Percentiles rank a stretch among this genome's conserved stretches.
Conservation (phyloP, 1,140 invertebrate genomes). For the Drosophila rufa region DNA sequence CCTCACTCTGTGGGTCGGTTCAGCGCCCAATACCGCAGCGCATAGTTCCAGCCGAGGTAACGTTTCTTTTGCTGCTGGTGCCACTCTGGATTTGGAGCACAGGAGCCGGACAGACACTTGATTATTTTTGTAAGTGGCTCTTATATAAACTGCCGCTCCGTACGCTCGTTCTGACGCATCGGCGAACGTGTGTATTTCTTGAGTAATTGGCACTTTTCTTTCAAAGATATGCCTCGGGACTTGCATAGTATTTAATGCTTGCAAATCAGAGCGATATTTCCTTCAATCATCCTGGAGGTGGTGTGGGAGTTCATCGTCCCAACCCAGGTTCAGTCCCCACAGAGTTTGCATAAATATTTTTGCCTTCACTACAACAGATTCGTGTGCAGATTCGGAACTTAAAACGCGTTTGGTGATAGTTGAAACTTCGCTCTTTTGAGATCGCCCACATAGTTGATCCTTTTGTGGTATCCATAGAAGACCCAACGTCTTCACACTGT, state of each 20-base stretch:
- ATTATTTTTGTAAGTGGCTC: neutral
- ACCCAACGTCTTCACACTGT: too few species aligned
- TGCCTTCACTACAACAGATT: too few species aligned
- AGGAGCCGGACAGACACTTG: neutral
- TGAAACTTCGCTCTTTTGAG: too few species aligned
- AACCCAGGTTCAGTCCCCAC: neutral
- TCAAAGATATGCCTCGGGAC: neutral
- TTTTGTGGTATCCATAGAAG: too few species aligned
- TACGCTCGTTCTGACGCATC: neutral
- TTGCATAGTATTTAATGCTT: neutral
- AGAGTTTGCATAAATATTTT: neutral
- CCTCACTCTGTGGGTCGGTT: too few species aligned
- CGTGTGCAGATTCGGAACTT: too few species aligned
- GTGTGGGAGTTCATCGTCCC: neutral
- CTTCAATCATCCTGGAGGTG: neutral
- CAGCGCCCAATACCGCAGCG: neutral
- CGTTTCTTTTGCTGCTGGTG: neutral
- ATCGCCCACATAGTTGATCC: too few species aligned
- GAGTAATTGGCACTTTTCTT: neutral
- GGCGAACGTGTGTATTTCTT: neutral
- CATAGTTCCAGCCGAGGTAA: neutral
- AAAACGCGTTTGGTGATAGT: too few species aligned
- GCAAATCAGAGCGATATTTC: neutral
- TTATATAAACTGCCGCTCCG: neutral
- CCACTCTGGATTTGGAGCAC: neutral